Base-by-base conservation (phyloP, 2,797 vertebrate species). In the Hypotaenidia okinawae region DNA sequence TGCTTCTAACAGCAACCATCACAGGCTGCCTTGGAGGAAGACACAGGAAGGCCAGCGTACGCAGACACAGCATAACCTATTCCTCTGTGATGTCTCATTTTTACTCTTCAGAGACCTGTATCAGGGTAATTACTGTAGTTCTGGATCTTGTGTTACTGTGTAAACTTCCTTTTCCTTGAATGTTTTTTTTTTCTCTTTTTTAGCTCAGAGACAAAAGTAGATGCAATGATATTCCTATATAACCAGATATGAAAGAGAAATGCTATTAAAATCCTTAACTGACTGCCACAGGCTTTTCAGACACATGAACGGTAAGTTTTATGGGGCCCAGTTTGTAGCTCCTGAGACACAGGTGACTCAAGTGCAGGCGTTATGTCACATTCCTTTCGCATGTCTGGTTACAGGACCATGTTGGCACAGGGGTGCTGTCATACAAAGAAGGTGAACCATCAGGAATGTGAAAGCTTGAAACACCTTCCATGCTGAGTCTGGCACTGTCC, bases 31-130 rank as follows among this genome's bases (percentile, higher is more conserved):
- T 97, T 28, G 1, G 61, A 74, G 89, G 68, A 95, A 92, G 84
- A 75, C 49, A 64, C 37, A 21, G 61, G 93, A 94, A 68, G 35
- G 39, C 45, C 64, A 57, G 49, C 25, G 62, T 54, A 45, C 1
- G 24, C 87, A 96, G 93, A 95, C 94, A 89, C 89, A 84, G 81
- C 43, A 95, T 96, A 95, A 96, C 90, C 57, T 92, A 61, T 78
- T 95, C 68, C 58, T 92, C 37, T 94, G 84, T 64, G n/a, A 23
- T 80, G 87, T 91, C 88, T 95, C 86, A 74, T 64, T 94, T 90
- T 89, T 41, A 59, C 3, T 89, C 87, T 85, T 87, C 67, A 54
- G 84, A 93, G 87, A 68, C 75, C 28, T 90, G 22, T 18, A 45
- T 13, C 83, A 39, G 11, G 9, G 73, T 94, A 89, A 93, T 93